Conservation (phyloP, 1,140 invertebrate genomes). For the Trypoxylus dichotomus region DNA sequence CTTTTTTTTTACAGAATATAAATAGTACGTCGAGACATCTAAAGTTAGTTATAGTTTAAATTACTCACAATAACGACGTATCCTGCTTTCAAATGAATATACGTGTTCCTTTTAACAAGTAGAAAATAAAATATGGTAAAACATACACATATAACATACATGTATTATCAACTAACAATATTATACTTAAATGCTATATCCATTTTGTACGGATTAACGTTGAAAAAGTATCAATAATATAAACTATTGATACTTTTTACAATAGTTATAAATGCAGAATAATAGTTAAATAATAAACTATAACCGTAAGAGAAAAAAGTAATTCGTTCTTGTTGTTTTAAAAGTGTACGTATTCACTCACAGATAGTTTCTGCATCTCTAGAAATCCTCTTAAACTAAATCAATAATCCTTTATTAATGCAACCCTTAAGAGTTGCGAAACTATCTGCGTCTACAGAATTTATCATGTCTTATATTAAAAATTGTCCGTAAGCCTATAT, state of each 20-base stretch:
- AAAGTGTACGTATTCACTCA: not conserved
- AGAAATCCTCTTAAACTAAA: not conserved
- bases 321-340: not conserved
- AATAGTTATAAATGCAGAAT: not conserved
- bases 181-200: not conserved
- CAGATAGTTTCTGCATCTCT: not conserved
- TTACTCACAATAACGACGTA: not conserved
- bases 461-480: not conserved
- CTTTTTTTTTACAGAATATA: not conserved
- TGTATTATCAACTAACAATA: not conserved
- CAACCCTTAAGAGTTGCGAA: not conserved
- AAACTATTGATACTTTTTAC: not conserved
- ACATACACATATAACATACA: not conserved
- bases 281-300: not conserved
- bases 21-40: not conserved
- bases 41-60: not conserved
- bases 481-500: slow-evolving; percentile 1
- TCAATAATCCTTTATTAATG: not conserved
- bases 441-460: not conserved
- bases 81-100: slow-evolving; percentile 3
- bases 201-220: not conserved
- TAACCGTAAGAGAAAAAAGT: not conserved
- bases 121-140: slow-evolving; percentile 3
- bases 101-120: not conserved
- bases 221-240: not conserved